Evolutionary conservation across 2,113 vertebrate genomes (phyloP), one percentile per base, ranked within the genome.

Genomic region (Pedionomus torquatus): DNA sequence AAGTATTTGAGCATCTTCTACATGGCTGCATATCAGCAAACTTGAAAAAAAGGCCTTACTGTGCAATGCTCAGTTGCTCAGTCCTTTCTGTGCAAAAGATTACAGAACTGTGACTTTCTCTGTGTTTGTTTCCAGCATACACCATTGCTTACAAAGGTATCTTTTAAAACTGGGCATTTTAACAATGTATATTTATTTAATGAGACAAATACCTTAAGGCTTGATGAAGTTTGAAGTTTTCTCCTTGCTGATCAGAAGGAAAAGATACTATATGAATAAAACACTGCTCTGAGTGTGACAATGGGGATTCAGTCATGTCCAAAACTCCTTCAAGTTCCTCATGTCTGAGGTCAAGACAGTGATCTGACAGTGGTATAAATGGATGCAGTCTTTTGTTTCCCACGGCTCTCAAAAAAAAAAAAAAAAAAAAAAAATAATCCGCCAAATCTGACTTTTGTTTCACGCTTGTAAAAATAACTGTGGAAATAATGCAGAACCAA

Each of bases 161-260:
- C 20, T 93, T 91, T 81, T 65, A 90, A 91, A 90, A 81, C 48
- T 18, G 26, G 11, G 17, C 20, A 84, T n/a, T 84, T 94, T 90
- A 23, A 60, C 10, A 3, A 37, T 35, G 7, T 70, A 5, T 88
- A 58, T 96, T 93, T 93, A 83, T 78, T 84, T 95, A 88, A 95
- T 2, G 5, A 90, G 72, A 78, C 26, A 94, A 96, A 95, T 71
- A 95, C 30, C 69, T 94, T 83, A 58, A 90, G 64, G 75, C 64
- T 83, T 70, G 68, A 83, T 63, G 41, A n/a, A n/a, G n/a, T n/a
- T n/a, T n/a, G 51, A 55, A 95, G 55, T 86, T 93, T 96, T 93
- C 35, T 87, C 65, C 68, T 90, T 87, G 72, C 81, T 63, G 41
- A 93, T 92, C 46, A 90, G 72, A 95, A 80, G 8, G 10, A 88